Conservation (phyloP, 2,888 invertebrate genomes). For the Alcis repandata region DNA sequence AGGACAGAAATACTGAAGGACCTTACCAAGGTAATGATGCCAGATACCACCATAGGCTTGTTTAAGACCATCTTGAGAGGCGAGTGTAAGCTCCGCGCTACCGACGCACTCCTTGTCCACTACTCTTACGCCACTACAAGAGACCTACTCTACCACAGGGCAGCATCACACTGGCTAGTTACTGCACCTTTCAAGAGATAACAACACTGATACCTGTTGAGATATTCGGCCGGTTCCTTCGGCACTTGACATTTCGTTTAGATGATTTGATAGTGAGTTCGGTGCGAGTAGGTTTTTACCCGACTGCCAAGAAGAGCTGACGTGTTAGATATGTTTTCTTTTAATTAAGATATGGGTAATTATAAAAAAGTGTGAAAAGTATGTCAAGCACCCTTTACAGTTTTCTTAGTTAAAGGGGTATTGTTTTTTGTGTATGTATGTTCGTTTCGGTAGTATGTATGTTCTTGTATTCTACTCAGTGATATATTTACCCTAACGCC, state of each 20-base stretch:
- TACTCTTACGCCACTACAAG: conserved; percentile 32
- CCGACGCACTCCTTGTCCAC: conserved; percentile 15
- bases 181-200: conserved; percentile 54
- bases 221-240: conserved; percentile 41
- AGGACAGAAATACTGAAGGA: not conserved
- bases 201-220: conserved; percentile 45
- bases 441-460: too few relatives aligned
- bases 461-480: too few relatives aligned
- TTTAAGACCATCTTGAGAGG: conserved; percentile 53
- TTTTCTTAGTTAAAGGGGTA: too few relatives aligned
- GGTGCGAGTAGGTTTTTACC: not conserved
- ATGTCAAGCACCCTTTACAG: too few relatives aligned
- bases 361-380: too few relatives aligned
- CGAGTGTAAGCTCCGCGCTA: conserved; percentile 33
- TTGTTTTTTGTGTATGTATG: too few relatives aligned
- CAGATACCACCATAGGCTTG: conserved; percentile 59
- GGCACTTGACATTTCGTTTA: conserved; percentile 43
- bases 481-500: too few relatives aligned
- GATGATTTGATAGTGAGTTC: conserved; percentile 36
- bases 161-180: conserved; percentile 61
- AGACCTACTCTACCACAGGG: conserved; percentile 46
- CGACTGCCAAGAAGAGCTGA: not conserved
- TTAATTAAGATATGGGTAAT: too few relatives aligned
- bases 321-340: too few relatives aligned
- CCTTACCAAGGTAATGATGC: conserved; percentile 61